phyloP scores from a whole-genome alignment of 2,888 invertebrate genomes.

The Lasioglossum villosulum region DNA sequence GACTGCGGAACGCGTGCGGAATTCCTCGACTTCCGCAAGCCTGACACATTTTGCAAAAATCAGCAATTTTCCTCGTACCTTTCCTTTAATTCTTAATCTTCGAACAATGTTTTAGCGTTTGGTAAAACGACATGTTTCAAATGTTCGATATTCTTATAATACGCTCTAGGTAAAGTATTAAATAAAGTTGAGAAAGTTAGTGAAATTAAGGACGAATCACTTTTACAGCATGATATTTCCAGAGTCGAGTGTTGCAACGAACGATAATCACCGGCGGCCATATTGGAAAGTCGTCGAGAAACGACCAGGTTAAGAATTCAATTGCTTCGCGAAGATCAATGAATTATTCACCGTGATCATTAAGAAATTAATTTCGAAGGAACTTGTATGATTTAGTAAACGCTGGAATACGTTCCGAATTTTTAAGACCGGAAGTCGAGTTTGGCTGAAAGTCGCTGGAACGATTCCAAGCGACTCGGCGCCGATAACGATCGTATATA shows the following conservation, averaged over 20 bases:
- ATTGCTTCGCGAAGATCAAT: background rate
- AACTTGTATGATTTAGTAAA: background rate
- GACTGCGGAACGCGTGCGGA: conserved; percentile 7
- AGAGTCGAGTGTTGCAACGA: background rate
- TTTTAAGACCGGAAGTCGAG: conserved; percentile 1
- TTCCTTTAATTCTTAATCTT: background rate
- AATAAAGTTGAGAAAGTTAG: background rate
- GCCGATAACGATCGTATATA: conserved; percentile 23
- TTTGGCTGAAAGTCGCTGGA: background rate
- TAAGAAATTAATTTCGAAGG: background rate
- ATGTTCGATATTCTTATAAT: no score
- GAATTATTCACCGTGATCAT: background rate
- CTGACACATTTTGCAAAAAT: background rate
- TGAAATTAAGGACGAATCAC: background rate
- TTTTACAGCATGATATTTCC: background rate
- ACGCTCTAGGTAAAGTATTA: background rate
- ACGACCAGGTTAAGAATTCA: background rate
- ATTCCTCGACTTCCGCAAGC: background rate
- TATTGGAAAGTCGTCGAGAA: background rate
- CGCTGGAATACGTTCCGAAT: background rate
- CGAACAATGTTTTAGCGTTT: background rate
- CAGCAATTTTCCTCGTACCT: background rate
- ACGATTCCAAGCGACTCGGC: background rate
- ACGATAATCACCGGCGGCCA: background rate
- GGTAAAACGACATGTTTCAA: no score